Conservation (phyloP, 2,888 invertebrate genomes). For the Miltochrista miniata region DNA sequence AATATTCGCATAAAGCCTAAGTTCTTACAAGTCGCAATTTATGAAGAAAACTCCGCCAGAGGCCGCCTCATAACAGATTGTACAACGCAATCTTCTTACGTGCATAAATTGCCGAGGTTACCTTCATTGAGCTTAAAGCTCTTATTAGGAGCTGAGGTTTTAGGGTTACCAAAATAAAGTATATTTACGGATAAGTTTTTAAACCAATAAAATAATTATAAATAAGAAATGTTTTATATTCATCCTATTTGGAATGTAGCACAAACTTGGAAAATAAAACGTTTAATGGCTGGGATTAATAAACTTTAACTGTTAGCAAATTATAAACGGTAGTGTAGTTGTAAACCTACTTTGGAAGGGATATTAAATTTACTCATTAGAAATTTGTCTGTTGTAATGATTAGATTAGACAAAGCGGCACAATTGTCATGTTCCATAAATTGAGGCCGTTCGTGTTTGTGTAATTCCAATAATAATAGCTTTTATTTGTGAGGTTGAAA, state of each 20-base stretch:
- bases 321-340: background rate
- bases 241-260: too few relatives aligned
- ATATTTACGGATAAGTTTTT: background rate
- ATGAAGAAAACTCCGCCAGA: constrained; percentile 47
- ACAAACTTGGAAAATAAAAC: background rate
- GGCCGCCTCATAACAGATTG: constrained; percentile 54
- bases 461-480: background rate
- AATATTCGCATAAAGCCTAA: constrained; percentile 62
- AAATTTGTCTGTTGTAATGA: background rate
- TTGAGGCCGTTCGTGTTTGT: background rate
- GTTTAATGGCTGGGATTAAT: background rate
- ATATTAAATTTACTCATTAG: background rate
- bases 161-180: constrained; percentile 8
- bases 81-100: constrained; percentile 66
- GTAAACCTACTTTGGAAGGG: background rate
- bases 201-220: too few relatives aligned
- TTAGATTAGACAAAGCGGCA: background rate
- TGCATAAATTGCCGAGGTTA: constrained; percentile 69
- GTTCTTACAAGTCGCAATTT: constrained; percentile 69
- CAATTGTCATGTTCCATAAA: too few relatives aligned
- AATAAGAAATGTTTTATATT: too few relatives aligned
- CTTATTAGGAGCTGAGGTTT: constrained; percentile 47
- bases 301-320: background rate
- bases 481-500: too few relatives aligned
- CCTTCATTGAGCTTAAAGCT: constrained; percentile 55